Evolutionary conservation across 2,113 vertebrate species (phyloP).

Genomic region (Larimichthys crocea): DNA sequence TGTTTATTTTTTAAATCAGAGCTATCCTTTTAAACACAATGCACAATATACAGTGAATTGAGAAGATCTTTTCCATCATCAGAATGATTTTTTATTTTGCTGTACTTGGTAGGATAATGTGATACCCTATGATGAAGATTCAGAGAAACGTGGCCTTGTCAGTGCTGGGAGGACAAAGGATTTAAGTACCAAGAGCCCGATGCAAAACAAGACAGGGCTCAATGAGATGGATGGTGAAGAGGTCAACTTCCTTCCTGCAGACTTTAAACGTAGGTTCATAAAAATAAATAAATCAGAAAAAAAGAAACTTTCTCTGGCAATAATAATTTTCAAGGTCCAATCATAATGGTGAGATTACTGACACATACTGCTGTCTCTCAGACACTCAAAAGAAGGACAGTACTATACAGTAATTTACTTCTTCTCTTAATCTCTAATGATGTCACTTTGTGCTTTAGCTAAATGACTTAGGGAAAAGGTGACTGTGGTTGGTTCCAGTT

Average conservation of each 20-base stretch:
- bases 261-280: conserved; percentile 78
- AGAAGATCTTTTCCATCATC: neutral
- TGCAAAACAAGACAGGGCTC: conserved; percentile 73
- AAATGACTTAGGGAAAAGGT: neutral
- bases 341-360: neutral
- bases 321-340: neutral
- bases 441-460: neutral
- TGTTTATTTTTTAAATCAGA: neutral
- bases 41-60: too few species aligned
- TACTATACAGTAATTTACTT: neutral
- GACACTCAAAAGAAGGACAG: neutral
- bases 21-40: neutral
- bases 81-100: too few species aligned
- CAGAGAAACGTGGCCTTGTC: conserved; percentile 74
- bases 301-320: neutral
- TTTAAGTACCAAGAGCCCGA: conserved; percentile 65
- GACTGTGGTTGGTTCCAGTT: neutral
- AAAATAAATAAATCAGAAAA: too few species aligned
- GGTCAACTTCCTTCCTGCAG: conserved; percentile 79
- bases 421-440: neutral
- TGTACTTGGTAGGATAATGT: conserved; percentile 81
- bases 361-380: neutral
- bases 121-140: conserved; percentile 69
- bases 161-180: conserved; percentile 73
- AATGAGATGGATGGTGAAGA: conserved; percentile 83